Evolutionary conservation across 2,888 invertebrate genomes (phyloP).

Genomic region (Pyrrhia umbra): DNA sequence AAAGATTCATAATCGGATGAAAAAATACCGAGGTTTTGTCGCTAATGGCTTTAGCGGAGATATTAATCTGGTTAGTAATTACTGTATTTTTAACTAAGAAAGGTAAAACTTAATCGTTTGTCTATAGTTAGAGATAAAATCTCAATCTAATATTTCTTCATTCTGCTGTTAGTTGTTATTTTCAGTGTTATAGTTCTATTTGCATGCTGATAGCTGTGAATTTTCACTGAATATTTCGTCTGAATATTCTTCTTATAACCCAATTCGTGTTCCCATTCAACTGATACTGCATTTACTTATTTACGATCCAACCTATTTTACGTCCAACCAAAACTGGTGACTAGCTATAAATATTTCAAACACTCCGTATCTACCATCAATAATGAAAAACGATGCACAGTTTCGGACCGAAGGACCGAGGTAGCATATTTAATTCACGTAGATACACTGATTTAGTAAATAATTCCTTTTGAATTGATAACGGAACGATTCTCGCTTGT

Average conservation of each 20-base stretch:
- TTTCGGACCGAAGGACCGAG: neutral
- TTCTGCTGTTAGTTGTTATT: too few species aligned
- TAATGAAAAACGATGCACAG: constrained; percentile 18
- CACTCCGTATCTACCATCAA: neutral
- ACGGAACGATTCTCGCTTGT: constrained; percentile 48
- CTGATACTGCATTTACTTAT: constrained; percentile 2
- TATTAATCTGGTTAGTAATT: constrained; percentile 26
- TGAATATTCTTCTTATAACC: neutral
- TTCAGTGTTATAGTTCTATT: too few species aligned
- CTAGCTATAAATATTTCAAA: constrained; percentile 25
- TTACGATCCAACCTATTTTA: neutral
- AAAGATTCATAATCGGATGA: constrained; percentile 42
- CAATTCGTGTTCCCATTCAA: neutral
- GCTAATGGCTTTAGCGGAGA: constrained; percentile 22
- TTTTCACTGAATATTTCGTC: neutral
- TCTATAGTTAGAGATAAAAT: too few species aligned
- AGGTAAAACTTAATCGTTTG: neutral
- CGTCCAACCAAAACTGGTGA: constrained; percentile 4
- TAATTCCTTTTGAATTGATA: constrained; percentile 49
- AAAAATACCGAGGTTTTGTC: constrained; percentile 22
- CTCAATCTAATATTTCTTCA: too few species aligned
- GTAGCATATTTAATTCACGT: constrained; percentile 31
- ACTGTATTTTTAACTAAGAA: constrained; percentile 2
- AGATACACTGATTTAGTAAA: constrained; percentile 47
- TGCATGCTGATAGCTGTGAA: neutral